These are phyloP conservation scores for Chrosomus eos DNA, from an alignment of 2,797 vertebrate species.

Conservation along the genomic window DNA sequence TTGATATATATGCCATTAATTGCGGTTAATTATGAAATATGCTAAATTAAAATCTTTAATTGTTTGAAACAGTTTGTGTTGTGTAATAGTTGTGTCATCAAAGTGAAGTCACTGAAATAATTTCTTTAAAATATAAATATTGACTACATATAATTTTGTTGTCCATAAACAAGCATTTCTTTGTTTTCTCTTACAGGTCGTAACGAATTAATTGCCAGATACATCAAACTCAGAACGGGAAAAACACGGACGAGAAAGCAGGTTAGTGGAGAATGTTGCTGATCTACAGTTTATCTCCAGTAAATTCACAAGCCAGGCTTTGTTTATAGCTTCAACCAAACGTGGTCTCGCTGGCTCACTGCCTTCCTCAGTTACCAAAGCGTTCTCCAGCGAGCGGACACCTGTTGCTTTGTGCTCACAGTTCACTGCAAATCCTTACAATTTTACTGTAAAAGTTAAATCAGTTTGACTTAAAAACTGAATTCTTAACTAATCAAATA, in stretches of 20 bases:
- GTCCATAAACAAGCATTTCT: conserved; percentile 32
- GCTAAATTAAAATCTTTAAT: neutral
- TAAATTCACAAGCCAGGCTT: conserved; percentile 5
- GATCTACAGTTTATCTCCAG: neutral
- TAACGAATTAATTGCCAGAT: conserved; percentile 98
- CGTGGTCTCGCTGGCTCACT: conserved; percentile 2
- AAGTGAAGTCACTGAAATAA: neutral
- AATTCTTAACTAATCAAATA: neutral
- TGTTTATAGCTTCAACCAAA: conserved; percentile 26
- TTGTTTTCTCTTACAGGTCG: conserved; percentile 83
- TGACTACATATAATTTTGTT: neutral
- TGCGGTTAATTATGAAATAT: neutral
- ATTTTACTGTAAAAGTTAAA: neutral
- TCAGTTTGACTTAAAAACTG: conserved; percentile 19
- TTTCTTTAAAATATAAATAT: neutral
- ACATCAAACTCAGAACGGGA: conserved; percentile 97
- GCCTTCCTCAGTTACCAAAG: conserved; percentile 18
- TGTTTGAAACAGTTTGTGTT: neutral
- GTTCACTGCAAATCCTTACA: conserved; percentile 15
- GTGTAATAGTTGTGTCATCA: neutral
- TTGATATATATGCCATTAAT: neutral
- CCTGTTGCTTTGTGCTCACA: conserved; percentile 46
- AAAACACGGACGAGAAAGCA: conserved; percentile 98
- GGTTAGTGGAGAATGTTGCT: conserved; percentile 75
- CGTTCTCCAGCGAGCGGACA: neutral